Evolutionary conservation across 2,113 vertebrate genomes (phyloP), one percentile per base, ranked within the genome.

Genomic region (Aphelocoma coerulescens): DNA sequence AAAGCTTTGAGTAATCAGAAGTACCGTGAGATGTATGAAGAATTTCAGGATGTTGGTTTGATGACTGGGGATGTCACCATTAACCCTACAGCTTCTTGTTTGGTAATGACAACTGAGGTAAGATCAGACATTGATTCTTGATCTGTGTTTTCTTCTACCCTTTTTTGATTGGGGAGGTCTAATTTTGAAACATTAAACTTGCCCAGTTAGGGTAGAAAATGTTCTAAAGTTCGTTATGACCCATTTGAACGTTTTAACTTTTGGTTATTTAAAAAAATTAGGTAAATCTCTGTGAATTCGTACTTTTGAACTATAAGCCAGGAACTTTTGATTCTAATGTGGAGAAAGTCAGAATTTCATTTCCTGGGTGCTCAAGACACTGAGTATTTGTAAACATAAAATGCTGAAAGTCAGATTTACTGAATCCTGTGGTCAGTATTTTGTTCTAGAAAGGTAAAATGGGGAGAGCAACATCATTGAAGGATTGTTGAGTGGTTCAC

Each of bases 41-140:
- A 99, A 96, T 99, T 99, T 91, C 99, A 99, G 95, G 99, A 99
- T 84, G 99, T 99, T 68, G 99, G 99, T 27, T 97, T 99, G 97
- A 99, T 99, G 99, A 99, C 99, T 19, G 99, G 99, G 10, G 99
- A 99, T 84, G 99, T 99, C 94, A 99, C 99, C 62, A 99, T 99
- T 96, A 99, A 99, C 96, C 99, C 99, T 91, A 99, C 99, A 10
- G 99, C 99, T 59, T 99, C 99, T 88, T 99, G 99, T 93, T 98
- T 99, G 13, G 98, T 99, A 91, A 99, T 99, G 99, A 99, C 99
- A 65, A 99, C 99, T 7, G 99, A 99, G 98, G 99, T 99, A 96
- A 94, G 91, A 81, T 82, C 57, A 74, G 17, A 61, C 26, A 10
- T 57, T 26, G 16, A 9, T 85, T 77, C 46, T 63, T 81, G 30